phyloP scores from a whole-genome alignment of 2,888 invertebrate genomes.

The Eulithis testata region DNA sequence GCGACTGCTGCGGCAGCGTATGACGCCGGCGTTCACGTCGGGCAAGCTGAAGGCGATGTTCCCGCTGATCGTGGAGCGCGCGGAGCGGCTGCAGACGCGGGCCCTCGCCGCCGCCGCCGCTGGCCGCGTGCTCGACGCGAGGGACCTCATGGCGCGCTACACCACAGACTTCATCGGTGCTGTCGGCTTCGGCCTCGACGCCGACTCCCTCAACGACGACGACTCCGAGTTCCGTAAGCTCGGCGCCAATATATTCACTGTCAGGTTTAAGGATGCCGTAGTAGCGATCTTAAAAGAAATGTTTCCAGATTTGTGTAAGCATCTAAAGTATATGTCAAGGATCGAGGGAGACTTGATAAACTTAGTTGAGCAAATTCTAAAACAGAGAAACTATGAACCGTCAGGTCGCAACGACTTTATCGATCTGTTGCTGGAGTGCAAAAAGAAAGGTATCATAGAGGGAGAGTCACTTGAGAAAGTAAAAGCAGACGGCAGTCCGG shows the following conservation, averaged over 20 bases:
- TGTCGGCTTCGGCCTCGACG: slow-evolving; percentile 65
- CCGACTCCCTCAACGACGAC: slow-evolving; percentile 61
- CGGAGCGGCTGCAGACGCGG: slow-evolving; percentile 56
- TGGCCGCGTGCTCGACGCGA: slow-evolving; percentile 52
- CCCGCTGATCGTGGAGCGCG: slow-evolving; percentile 63
- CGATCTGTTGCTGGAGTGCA: slow-evolving; percentile 60
- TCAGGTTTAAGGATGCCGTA: slow-evolving; percentile 43
- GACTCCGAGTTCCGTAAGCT: slow-evolving; percentile 62
- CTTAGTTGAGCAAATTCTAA: slow-evolving; percentile 59
- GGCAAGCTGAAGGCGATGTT: slow-evolving; percentile 71
- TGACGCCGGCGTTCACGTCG: slow-evolving; percentile 68
- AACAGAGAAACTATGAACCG: slow-evolving; percentile 57
- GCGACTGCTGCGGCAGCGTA: slow-evolving; percentile 65
- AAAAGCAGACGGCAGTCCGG: slow-evolving; percentile 56
- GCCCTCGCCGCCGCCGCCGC: slow-evolving; percentile 47
- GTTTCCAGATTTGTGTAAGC: slow-evolving; percentile 54
- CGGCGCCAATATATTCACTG: slow-evolving; percentile 56
- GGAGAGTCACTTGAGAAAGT: slow-evolving; percentile 59
- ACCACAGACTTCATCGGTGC: slow-evolving; percentile 69
- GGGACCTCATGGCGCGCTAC: slow-evolving; percentile 69
- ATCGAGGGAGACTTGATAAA: slow-evolving; percentile 54
- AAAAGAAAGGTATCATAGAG: slow-evolving; percentile 54
- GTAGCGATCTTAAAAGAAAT: slow-evolving; percentile 54
- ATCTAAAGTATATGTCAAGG: slow-evolving; percentile 48
- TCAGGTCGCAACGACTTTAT: slow-evolving; percentile 63